Percentiles rank a stretch among this genome's conserved stretches.
phyloP scores from a whole-genome alignment of 2,797 vertebrate species.

The Enteromius treurensis region DNA sequence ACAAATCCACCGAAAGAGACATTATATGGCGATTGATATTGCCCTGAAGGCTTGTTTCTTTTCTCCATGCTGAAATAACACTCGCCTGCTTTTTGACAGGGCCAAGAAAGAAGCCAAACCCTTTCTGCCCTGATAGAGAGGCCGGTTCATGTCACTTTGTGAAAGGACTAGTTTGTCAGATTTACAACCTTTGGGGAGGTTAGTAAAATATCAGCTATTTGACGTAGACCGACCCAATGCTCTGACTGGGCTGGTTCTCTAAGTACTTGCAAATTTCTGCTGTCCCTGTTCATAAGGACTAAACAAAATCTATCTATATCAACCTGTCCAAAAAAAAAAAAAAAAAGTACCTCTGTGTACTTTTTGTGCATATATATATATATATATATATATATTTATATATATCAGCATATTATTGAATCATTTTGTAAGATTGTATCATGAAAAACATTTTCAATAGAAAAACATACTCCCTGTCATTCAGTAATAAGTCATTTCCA shows the following conservation, averaged over 20 bases:
- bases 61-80: slow-evolving; percentile 57
- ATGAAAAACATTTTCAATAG: background rate
- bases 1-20: slow-evolving; percentile 57
- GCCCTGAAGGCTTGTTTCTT: slow-evolving; percentile 31
- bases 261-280: background rate
- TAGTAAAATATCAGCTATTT: slow-evolving; percentile 37
- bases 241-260: background rate
- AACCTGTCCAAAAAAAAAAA: too few species aligned
- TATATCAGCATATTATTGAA: background rate
- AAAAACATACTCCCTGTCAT: background rate
- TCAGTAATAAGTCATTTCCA: background rate
- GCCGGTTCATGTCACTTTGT: slow-evolving; percentile 68
- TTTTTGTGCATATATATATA: too few species aligned
- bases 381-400: too few species aligned
- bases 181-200: slow-evolving; percentile 67
- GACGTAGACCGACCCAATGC: background rate
- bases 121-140: slow-evolving; percentile 56
- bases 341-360: too few species aligned
- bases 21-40: slow-evolving; percentile 46
- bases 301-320: too few species aligned
- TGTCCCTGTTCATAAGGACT: background rate
- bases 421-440: background rate
- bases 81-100: slow-evolving; percentile 37
- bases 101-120: slow-evolving; percentile 60
- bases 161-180: slow-evolving; percentile 66